phyloP scores from a whole-genome alignment of 2,888 invertebrate genomes.

The Petrolisthes manimaculis region DNA sequence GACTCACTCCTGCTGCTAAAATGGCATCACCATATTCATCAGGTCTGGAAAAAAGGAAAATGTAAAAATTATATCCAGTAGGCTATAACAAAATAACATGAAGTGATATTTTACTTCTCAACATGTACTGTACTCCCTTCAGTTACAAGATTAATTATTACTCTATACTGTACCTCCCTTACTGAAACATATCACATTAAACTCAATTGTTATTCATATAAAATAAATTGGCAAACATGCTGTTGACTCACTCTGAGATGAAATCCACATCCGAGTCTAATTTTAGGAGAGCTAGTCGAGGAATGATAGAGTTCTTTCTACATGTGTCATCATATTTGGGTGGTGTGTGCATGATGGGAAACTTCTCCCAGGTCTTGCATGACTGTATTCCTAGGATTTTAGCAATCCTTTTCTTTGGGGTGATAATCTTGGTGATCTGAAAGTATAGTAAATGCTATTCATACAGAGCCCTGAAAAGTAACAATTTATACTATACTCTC shows the following conservation, averaged over 20 bases:
- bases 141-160: too few species aligned
- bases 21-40: slow-evolving; percentile 62
- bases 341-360: slow-evolving; percentile 49
- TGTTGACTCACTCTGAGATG: slow-evolving; percentile 48
- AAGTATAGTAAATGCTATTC: too few species aligned
- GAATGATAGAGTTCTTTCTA: slow-evolving; percentile 47
- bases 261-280: slow-evolving; percentile 53
- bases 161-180: too few species aligned
- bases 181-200: too few species aligned
- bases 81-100: too few species aligned
- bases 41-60: slow-evolving; percentile 24
- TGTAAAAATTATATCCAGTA: too few species aligned
- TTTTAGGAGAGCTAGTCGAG: slow-evolving; percentile 58
- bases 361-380: slow-evolving; percentile 57
- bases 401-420: slow-evolving; percentile 59
- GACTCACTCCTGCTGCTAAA: slow-evolving; percentile 51
- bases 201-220: too few species aligned
- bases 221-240: too few species aligned
- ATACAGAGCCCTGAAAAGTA: too few species aligned
- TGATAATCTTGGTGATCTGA: slow-evolving; percentile 7
- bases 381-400: slow-evolving; percentile 56
- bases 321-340: slow-evolving; percentile 18
- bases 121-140: too few species aligned
- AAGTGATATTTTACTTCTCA: too few species aligned
- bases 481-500: too few species aligned